Percentiles rank a stretch among this genome's conserved stretches.
phyloP scores from a whole-genome alignment of 2,797 vertebrate species.

The Setipinna tenuifilis region DNA sequence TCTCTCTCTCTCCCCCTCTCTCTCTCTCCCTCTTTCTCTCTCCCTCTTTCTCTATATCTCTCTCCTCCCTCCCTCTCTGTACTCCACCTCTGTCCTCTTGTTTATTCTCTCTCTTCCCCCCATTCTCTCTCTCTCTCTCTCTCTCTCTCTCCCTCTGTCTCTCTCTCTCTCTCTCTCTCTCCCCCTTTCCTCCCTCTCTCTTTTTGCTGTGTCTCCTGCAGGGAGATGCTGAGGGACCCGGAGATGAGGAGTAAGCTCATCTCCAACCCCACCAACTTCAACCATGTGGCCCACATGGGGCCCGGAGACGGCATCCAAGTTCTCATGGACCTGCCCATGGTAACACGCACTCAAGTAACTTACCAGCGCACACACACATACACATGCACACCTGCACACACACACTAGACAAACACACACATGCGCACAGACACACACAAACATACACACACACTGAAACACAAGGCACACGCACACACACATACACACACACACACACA shows the following conservation, averaged over 20 bases:
- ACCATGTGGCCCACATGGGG: slow-evolving; percentile 99
- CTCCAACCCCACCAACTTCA: slow-evolving; percentile 99
- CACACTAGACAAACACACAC: not conserved
- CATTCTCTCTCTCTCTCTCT: too few relatives aligned
- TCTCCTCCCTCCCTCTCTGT: too few relatives aligned
- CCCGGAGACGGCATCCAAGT: slow-evolving; percentile 98
- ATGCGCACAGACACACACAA: too few relatives aligned
- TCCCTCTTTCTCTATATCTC: too few relatives aligned
- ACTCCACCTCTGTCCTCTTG: too few relatives aligned
- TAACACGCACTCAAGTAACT: slow-evolving; percentile 55
- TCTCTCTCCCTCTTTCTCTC: too few relatives aligned
- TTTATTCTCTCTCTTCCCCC: too few relatives aligned
- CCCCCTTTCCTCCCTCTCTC: too few relatives aligned
- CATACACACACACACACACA: too few relatives aligned
- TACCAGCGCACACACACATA: not conserved
- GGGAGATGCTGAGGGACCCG: slow-evolving; percentile 97
- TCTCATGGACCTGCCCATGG: slow-evolving; percentile 96
- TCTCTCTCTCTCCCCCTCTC: too few relatives aligned
- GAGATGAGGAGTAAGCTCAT: slow-evolving; percentile 99
- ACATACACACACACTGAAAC: not conserved
- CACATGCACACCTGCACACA: not conserved
- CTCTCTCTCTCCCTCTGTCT: too few relatives aligned
- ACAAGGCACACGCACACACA: not conserved
- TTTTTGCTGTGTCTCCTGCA: slow-evolving; percentile 57
- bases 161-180: too few relatives aligned